Evolutionary conservation across 2,888 invertebrate genomes (phyloP).

Genomic region (Itoplectis maculator): DNA sequence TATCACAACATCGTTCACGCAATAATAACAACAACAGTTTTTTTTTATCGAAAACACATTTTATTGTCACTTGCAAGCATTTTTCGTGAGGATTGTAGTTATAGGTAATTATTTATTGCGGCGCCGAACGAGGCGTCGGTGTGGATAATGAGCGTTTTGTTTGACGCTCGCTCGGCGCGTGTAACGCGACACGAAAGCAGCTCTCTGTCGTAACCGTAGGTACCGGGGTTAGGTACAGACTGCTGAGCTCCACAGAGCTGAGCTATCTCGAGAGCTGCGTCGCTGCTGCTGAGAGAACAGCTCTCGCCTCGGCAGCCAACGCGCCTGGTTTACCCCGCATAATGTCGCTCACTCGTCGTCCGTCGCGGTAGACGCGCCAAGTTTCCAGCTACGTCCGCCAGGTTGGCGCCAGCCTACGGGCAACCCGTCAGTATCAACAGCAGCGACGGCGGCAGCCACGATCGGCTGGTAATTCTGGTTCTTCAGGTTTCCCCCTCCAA

Average conservation of each 20-base stretch:
- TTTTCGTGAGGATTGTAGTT: too few relatives aligned
- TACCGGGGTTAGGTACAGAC: slow-evolving; percentile 71
- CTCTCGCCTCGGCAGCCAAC: too few relatives aligned
- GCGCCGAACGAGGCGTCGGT: too few relatives aligned
- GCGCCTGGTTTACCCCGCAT: too few relatives aligned
- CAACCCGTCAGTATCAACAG: slow-evolving; percentile 42
- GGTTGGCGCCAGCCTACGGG: slow-evolving; percentile 74
- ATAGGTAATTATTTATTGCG: too few relatives aligned
- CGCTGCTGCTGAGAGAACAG: neutral
- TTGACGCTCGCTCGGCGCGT: slow-evolving; percentile 41
- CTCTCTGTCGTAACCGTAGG: slow-evolving; percentile 46
- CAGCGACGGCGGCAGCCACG: slow-evolving; percentile 5
- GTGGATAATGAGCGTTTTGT: slow-evolving; percentile 40
- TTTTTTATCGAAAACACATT: neutral
- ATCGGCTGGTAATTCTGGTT: slow-evolving; percentile 49
- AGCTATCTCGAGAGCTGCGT: slow-evolving; percentile 59
- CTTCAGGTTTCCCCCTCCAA: slow-evolving; percentile 38
- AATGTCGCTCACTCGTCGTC: slow-evolving; percentile 7
- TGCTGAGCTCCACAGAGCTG: slow-evolving; percentile 67
- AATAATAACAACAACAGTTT: neutral
- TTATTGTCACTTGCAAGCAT: neutral
- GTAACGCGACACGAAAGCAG: slow-evolving; percentile 26
- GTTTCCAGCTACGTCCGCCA: slow-evolving; percentile 73
- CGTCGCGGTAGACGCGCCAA: too few relatives aligned
- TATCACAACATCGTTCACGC: too few relatives aligned